Base-by-base conservation (phyloP, 2,888 invertebrate species). In the Drosophila quinaria region DNA sequence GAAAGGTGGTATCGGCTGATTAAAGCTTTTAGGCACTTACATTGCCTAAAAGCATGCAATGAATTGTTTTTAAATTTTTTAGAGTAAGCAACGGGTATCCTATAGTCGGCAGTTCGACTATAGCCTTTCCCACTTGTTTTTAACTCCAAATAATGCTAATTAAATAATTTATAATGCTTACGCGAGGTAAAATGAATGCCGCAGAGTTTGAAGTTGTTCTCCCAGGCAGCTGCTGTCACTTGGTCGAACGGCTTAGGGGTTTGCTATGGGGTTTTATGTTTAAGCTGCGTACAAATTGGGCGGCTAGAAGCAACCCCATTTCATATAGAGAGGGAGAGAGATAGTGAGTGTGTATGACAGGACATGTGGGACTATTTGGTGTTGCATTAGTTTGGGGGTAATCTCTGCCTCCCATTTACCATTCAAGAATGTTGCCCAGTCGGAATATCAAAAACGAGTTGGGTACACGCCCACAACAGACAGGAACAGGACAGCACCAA, bases 281-380 rank as follows among this genome's bases (percentile, higher is more conserved):
- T 68, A 75, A 75, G 77, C 83, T 70, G 51, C 65, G 62, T 68
- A 68, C 77, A 72, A 80, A 80, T 75, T 81, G 63, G 65, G 51
- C 50, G 61, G 64, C 65, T 67, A 49, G 68, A 60, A 75, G 64
- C 52, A 50, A 10, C 41, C n/a, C 17, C 66, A 33, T 33, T 29
- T 25, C 19, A 47, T 25, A 59, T 29, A 37, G 11, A 51, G 11
- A 11, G 10, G 10, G 13, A 11, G 17, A 42, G 13, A 13, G 4
- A 13, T 3, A 11, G 15, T 4, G 2, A 11, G 39, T 29, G 42
- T 13, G 31, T 0, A 31, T 10, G 37, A 56, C 39, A 59, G 33
- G 22, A 59, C 37, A 54, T 80, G 59, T 61, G 54, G 35, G 62
- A 62, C 67, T 70, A 74, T 68, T 70, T 68, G 75, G 46, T 71